Conservation (phyloP, 2,888 invertebrate species). For the Periphyllus acericola region DNA sequence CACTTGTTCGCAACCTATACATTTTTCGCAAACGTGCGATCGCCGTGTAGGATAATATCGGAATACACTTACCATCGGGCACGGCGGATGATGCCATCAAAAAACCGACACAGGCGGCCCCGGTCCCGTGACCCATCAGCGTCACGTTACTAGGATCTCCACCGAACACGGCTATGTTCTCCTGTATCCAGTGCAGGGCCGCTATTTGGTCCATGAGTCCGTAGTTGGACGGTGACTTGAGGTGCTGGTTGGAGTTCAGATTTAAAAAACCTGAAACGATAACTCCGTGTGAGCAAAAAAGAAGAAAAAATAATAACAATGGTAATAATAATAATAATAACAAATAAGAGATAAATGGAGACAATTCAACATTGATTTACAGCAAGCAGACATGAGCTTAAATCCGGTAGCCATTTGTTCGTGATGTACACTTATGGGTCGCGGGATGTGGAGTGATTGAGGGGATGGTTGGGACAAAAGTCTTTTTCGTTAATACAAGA, state of each 20-base stretch:
- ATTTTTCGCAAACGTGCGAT: no score
- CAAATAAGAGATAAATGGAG: slow-evolving; percentile 3
- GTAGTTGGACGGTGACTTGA: slow-evolving; percentile 90
- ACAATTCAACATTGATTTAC: slow-evolving; percentile 52
- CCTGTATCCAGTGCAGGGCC: slow-evolving; percentile 78
- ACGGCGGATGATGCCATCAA: slow-evolving; percentile 75
- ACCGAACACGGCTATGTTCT: slow-evolving; percentile 93
- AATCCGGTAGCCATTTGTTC: slow-evolving; percentile 43
- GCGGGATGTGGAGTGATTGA: not conserved
- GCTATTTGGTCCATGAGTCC: slow-evolving; percentile 95
- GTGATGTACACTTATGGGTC: slow-evolving; percentile 7
- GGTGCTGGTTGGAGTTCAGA: slow-evolving; percentile 86
- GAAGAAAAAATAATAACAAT: not conserved
- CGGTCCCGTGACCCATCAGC: slow-evolving; percentile 95
- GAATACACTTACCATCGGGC: slow-evolving; percentile 64
- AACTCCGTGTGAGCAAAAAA: not conserved
- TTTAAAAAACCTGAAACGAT: slow-evolving; percentile 81
- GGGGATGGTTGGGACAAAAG: not conserved
- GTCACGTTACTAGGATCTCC: slow-evolving; percentile 95
- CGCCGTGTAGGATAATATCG: no score
- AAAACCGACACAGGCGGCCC: slow-evolving; percentile 83
- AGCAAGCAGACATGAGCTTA: slow-evolving; percentile 21
- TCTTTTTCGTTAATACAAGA: slow-evolving; percentile 35
- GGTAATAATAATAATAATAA: not conserved
- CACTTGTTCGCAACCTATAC: no score